Conservation (phyloP, 1,140 invertebrate species). For the Limonius californicus region DNA sequence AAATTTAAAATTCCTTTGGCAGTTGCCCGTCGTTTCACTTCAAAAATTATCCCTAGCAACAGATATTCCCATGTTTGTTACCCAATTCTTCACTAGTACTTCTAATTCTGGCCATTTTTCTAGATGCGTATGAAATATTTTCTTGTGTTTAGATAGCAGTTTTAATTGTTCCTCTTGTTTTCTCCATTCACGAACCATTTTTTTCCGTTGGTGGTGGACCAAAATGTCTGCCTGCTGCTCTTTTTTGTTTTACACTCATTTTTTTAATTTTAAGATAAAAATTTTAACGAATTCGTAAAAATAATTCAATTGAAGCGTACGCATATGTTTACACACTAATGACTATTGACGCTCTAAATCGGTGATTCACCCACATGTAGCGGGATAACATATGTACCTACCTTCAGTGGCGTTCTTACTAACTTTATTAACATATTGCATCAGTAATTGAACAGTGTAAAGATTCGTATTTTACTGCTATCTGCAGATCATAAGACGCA, state of each 20-base stretch:
- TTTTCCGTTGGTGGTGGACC: constrained; percentile 10
- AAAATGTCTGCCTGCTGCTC: constrained; percentile 5
- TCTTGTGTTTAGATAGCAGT: background rate
- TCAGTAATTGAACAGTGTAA: no score
- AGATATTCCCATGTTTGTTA: background rate
- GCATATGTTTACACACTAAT: background rate
- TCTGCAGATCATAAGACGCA: no score
- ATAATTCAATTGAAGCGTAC: background rate
- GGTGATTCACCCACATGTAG: background rate
- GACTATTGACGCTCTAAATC: background rate
- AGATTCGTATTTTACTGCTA: no score
- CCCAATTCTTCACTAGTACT: no score
- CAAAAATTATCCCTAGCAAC: background rate
- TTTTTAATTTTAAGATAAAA: background rate
- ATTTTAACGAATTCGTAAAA: background rate
- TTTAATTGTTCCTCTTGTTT: background rate
- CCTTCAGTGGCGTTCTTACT: background rate
- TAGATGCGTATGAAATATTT: background rate
- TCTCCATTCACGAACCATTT: constrained; percentile 6
- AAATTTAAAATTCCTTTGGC: background rate
- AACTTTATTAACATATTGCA: no score
- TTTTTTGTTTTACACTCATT: background rate
- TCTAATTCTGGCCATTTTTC: background rate
- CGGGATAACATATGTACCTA: background rate
- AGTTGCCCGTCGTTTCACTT: background rate